Conservation (phyloP, 2,113 vertebrate genomes). For the Glaucomys volans region DNA sequence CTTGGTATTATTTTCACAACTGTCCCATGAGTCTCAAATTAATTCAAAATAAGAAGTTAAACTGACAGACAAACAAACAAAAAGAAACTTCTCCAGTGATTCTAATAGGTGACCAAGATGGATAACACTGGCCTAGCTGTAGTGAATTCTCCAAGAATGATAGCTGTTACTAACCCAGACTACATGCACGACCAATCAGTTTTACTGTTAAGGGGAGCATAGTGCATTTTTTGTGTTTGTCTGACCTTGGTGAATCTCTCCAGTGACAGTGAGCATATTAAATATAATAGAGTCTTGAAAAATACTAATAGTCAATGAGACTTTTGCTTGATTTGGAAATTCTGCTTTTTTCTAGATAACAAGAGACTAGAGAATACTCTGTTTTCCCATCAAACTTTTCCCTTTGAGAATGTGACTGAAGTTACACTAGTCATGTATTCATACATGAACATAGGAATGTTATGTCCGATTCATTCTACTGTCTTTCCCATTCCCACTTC, state of each 20-base stretch:
- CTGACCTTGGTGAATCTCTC: conserved; percentile 43
- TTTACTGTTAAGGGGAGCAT: background rate
- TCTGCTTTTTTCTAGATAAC: background rate
- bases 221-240: background rate
- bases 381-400: background rate
- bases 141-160: background rate
- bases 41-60: conserved; percentile 50
- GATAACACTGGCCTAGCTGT: background rate
- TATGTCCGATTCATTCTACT: no score
- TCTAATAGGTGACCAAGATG: background rate
- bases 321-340: background rate
- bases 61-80: background rate
- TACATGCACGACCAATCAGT: background rate
- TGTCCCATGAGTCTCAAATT: background rate
- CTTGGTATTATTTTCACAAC: background rate
- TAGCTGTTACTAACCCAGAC: background rate
- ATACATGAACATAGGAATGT: no score
- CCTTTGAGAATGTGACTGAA: background rate
- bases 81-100: background rate
- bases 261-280: conserved; percentile 10
- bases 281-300: conserved; percentile 33
- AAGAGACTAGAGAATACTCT: background rate
- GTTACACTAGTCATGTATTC: no score
- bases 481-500: no score
- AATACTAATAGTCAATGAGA: background rate